phyloP scores from a whole-genome alignment of 2,113 vertebrate species.

The Phalacrocorax brasilianus region DNA sequence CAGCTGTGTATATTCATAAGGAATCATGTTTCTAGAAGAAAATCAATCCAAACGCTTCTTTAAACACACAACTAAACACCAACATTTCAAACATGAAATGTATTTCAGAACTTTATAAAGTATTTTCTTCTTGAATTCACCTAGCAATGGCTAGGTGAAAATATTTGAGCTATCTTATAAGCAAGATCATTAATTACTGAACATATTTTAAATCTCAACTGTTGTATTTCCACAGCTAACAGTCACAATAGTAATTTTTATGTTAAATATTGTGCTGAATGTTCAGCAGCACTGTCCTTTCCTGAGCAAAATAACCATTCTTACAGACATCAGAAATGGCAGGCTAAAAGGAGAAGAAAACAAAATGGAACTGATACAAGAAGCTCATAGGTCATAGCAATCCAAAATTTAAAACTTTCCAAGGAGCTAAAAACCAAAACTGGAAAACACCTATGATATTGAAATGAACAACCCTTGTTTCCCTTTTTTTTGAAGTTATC shows the following conservation, averaged over 20 bases:
- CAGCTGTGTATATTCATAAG: not conserved
- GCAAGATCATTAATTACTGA: not conserved
- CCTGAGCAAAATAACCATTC: not conserved
- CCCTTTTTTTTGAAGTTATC: not conserved
- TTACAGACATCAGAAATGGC: not conserved
- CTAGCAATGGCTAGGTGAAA: not conserved
- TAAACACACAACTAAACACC: not conserved
- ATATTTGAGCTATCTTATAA: not conserved
- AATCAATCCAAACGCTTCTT: not conserved
- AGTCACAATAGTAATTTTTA: not conserved
- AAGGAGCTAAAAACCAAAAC: not conserved
- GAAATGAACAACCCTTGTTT: not conserved
- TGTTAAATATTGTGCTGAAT: not conserved
- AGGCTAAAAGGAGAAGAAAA: not conserved
- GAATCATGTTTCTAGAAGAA: not conserved
- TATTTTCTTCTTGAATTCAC: not conserved
- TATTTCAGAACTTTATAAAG: not conserved
- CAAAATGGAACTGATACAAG: not conserved
- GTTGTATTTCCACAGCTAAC: not conserved
- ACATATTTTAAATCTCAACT: not conserved
- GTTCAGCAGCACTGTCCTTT: not conserved
- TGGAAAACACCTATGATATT: not conserved
- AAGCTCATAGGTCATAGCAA: not conserved
- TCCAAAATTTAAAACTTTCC: not conserved
- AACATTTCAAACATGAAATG: not conserved